These are phyloP conservation scores for Mus spretus DNA, from an alignment of 2,797 vertebrate genomes.

Conservation along the genomic window DNA sequence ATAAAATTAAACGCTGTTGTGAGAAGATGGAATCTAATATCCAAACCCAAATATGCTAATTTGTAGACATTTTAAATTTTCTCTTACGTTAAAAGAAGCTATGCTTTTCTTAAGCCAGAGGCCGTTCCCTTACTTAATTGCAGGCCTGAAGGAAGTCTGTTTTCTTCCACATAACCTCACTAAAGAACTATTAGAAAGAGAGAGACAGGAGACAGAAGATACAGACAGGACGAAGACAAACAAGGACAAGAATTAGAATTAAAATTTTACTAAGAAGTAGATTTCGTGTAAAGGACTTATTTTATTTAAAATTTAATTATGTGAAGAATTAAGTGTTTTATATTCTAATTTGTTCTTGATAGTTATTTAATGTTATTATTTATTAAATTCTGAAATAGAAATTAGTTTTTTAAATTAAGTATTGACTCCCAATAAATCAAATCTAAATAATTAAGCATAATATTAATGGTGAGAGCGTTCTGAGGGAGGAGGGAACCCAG, in stretches of 20 bases:
- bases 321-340: conserved; percentile 69
- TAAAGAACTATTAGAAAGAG: conserved; percentile 33
- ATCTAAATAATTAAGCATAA: conserved; percentile 77
- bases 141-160: background rate
- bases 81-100: background rate
- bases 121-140: background rate
- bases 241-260: background rate
- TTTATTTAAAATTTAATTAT: conserved; percentile 78
- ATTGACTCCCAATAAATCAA: conserved; percentile 74
- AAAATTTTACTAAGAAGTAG: conserved; percentile 22
- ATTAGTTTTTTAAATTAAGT: conserved; percentile 79
- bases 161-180: conserved; percentile 47
- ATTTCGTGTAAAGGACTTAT: conserved; percentile 6
- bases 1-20: conserved; percentile 23
- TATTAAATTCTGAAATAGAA: conserved; percentile 74
- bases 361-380: conserved; percentile 73
- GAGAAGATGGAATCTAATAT: conserved; percentile 26
- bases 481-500: background rate
- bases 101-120: conserved; percentile 10
- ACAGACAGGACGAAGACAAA: conserved; percentile 31
- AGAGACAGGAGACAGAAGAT: background rate
- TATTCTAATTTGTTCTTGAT: conserved; percentile 47
- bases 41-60: conserved; percentile 18
- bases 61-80: conserved; percentile 37
- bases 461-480: conserved; percentile 59